Base-by-base conservation (phyloP, 1,140 invertebrate genomes). In the Ditylenchus dipsaci region DNA sequence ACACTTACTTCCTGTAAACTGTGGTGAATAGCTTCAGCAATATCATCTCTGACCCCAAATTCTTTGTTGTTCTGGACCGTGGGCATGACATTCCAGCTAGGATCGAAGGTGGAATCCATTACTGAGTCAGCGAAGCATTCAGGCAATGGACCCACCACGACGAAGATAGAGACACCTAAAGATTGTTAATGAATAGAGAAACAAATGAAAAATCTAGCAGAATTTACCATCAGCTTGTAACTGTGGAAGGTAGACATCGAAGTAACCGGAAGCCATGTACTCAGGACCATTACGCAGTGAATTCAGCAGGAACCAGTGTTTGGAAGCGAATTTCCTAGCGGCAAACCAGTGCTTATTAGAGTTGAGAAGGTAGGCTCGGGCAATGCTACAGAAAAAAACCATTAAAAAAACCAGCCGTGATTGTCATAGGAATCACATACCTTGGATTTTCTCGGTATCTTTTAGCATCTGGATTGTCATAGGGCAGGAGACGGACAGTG, bases 251-350 rank as follows among this genome's bases (percentile, higher is more conserved):
- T 89, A 91, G 80, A 91, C 85, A 1, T 87, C 83, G 45, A 92
- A 85, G 83, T 91, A 91, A 27, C 90, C 90, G 73, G 91, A 87
- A 0, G 90, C 90, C 72, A 92, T 88, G 23, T 90, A 85, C 82
- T 91, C 88, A 21, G 91, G 91, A 45, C 86, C 88, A 53, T 85
- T 86, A 3, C 90, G 84, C 65, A 91, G 83, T 1, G 90, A 92
- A 86, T 93, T 92, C 43, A 93, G 85, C 84, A 92, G 91, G 76
- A 92, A 91, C 90, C 90, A 93, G 74, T 91, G 89, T 38, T 38
- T 38, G 45, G 84, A 83, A 15, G 89, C 90, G 66, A 92, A 84
- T 83, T 89, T 90, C 63, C 91, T 84, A 60, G 92, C 87, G 9
- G 89, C 89, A 77, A 91, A 90, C 91, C 91, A 92, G 82, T 92